Base-by-base conservation (phyloP, 2,888 invertebrate species). In the Campopleginae sp. region DNA sequence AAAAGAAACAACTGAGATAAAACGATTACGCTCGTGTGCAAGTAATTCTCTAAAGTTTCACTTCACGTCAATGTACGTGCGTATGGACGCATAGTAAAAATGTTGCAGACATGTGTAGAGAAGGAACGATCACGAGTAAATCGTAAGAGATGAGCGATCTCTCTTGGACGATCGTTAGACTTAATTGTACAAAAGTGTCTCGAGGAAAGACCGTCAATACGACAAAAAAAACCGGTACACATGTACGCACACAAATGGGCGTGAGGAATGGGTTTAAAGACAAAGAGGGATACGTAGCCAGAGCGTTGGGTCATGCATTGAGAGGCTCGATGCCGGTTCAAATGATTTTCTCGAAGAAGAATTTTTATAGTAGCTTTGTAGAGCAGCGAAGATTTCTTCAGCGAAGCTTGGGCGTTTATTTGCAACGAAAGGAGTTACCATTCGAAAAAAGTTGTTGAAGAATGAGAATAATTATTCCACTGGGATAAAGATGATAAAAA, bases 131-230 rank as follows among this genome's bases (percentile, higher is more conserved):
- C 31, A 14, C 27, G 27, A 46, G 33, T 23, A 31, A 75, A 70
- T 79, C 58, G 70, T 33, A 58, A 61, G 44, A 66, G 71, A 58
- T 58, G 58, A 71, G 77, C 80, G 80, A 84, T 84, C 84, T 84
- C 81, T 85, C 80, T 74, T 75, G 65, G 75, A 79, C 38, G 81
- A 85, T 82, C 81, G 75, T 82, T 82, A 66, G 46, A 74, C 81
- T 82, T 75, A 85, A 81, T 81, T 79, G 78, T 71, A 78, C 27
- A 54, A 79, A 82, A 81, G 68, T 71, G 44, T 44, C 63, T 7
- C 70, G 27, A 54, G 78, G 31, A 66, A 85, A 81, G 44, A 75
- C 70, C 58, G 78, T 63, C 54, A 65, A 82, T 78, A 66, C 78
- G 70, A 12, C 44, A 75, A 68, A 79, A 85, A 42, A 76, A 65